Evolutionary conservation across 2,888 invertebrate species (phyloP), one percentile per base, ranked within the genome.

Genomic region (Acleris laterana): DNA sequence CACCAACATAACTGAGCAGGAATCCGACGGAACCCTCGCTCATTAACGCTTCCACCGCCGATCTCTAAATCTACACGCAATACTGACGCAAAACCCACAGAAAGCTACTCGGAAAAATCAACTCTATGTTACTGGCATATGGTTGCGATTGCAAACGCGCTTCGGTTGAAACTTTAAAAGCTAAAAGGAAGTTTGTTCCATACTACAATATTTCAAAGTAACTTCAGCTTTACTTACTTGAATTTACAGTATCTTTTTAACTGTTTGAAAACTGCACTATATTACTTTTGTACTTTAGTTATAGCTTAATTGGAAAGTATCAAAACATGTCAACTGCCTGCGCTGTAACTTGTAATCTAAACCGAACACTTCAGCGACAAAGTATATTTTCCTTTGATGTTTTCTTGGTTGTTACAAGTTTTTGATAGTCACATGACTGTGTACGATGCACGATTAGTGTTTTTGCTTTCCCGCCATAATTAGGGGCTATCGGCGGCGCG

Each of bases 401-500:
- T 28, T 9, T 9, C 16, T n/a, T 32, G 48, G 53, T 13, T n/a
- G 19, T 32, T 61, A 38, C 13, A 17, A 11, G 7, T 25, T 16
- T 19, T 50, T 2, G 9, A 13, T 25, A 16, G 46, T 22, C 3
- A 3, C 13, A 44, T 28, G 74, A 76, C 74, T 70, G 72, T 74
- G 80, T 83, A 82, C 85, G 88, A 85, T 85, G 84, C 79, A 82
- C 90, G 92, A 92, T 93, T 91, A 90, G 88, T 84, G 91, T 93
- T 93, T 93, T 93, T 93, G 90, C 87, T 79, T 80, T 80, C 77
- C 79, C 81, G 73, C 78, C 84, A 88, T 93, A 93, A 93, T 93
- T 93, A 92, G 90, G 90, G 85, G 82, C 88, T 88, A 91, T 91
- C 91, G 90, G 89, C 91, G 91, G 90, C 85, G 77, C 80, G 89